Evolutionary conservation across 2,797 vertebrate species (phyloP).

Genomic region (Cheirogaleus major): DNA sequence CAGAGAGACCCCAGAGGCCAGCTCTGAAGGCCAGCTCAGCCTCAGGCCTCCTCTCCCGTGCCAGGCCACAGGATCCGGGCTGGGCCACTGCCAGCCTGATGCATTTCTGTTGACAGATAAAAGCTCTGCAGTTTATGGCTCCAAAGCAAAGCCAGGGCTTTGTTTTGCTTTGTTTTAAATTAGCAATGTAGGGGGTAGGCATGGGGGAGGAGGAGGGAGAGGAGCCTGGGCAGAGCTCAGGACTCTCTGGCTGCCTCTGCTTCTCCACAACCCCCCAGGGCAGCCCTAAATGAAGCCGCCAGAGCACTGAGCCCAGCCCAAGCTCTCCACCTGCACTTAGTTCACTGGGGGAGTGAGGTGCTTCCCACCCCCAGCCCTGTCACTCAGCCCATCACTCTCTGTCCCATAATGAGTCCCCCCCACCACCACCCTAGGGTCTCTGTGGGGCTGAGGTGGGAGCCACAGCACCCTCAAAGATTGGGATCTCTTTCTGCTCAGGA

Average conservation of each 20-base stretch:
- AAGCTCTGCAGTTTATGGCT: conserved; percentile 26
- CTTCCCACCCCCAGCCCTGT: background rate
- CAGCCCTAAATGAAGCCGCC: conserved; percentile 28
- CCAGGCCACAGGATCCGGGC: background rate
- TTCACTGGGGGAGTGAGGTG: background rate
- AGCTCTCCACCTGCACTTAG: background rate
- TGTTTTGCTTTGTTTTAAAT: conserved; percentile 67
- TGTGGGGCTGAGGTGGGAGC: background rate
- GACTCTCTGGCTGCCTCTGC: background rate
- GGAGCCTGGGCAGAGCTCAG: background rate
- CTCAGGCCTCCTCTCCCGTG: background rate
- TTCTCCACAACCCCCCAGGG: background rate
- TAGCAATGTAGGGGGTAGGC: background rate
- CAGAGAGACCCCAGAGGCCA: background rate
- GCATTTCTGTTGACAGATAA: background rate
- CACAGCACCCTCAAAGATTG: background rate
- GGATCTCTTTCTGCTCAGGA: background rate
- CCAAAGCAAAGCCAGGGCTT: background rate
- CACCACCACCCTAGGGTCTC: background rate
- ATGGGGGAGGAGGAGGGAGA: background rate
- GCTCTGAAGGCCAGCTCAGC: background rate
- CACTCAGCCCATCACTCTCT: background rate
- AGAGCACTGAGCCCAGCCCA: background rate
- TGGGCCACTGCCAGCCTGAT: background rate
- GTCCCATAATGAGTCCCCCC: background rate